Conservation (phyloP, 2,888 invertebrate species). For the Agonopterix heracliana region DNA sequence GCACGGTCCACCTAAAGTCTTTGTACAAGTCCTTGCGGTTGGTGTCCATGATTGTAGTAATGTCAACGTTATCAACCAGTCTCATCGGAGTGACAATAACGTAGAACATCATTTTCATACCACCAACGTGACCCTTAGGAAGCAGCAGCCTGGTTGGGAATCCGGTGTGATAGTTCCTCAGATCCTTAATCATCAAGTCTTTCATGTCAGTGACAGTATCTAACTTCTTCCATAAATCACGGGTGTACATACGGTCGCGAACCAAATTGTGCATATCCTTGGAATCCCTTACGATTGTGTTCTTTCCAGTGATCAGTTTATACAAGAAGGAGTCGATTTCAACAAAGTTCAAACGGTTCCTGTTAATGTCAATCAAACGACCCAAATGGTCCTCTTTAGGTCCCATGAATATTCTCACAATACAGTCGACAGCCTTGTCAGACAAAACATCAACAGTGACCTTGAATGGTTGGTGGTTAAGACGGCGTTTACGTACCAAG, state of each 20-base stretch:
- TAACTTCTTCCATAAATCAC: conserved; percentile 78
- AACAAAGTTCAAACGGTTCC: conserved; percentile 78
- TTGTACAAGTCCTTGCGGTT: conserved; percentile 58
- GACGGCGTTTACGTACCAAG: conserved; percentile 76
- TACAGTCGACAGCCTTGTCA: conserved; percentile 73
- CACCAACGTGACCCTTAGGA: conserved; percentile 81
- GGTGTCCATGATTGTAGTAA: conserved; percentile 46
- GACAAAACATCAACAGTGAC: conserved; percentile 74
- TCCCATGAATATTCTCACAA: conserved; percentile 81
- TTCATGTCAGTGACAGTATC: conserved; percentile 67
- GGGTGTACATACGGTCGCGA: conserved; percentile 80
- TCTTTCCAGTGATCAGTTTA: conserved; percentile 78
- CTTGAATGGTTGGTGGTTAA: conserved; percentile 80
- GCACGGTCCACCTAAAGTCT: conserved; percentile 53
- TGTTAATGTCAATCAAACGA: conserved; percentile 73
- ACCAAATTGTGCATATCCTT: conserved; percentile 79
- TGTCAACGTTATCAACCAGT: conserved; percentile 53
- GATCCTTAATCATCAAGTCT: conserved; percentile 45
- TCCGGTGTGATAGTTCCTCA: conserved; percentile 75
- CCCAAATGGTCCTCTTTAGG: conserved; percentile 80
- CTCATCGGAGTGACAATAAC: conserved; percentile 77
- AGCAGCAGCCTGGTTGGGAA: conserved; percentile 83
- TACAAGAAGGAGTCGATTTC: conserved; percentile 79
- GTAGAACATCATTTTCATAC: conserved; percentile 80
- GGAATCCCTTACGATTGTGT: conserved; percentile 79